Base-by-base conservation (phyloP, 2,888 invertebrate species). In the Cheilosia soror region DNA sequence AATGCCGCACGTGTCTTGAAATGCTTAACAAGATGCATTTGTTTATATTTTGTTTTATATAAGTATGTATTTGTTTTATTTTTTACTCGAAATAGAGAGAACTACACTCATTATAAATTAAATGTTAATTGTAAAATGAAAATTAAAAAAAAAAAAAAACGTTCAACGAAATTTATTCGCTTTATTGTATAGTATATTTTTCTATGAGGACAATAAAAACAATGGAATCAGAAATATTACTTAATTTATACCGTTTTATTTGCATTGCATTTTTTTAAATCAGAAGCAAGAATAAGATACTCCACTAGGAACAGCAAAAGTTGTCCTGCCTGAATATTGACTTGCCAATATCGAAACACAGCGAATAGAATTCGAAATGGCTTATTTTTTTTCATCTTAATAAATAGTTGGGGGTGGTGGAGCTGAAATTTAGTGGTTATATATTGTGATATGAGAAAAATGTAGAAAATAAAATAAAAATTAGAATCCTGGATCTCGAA, bases 1-100 rank as follows among this genome's bases (percentile, higher is more conserved):
- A 77, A 68, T 77, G 82, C 82, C 83, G 68, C 83, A 73, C 62
- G 83, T 83, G 83, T 78, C 83, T 83, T 83, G 78, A 73, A 78
- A 68, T 78, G 66, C 83, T 72, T 72, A 63, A 51, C 80, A 68
- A 73, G 73, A 80, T 73, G 73, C 68, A 75, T 71, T 84, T 80
- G 75, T 55, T 72, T 60, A 25, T 51, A 25, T 51, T 60, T 65
- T 57, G 5, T 27, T 42, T 27, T 55, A 57, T 29, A 15, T 77
- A 29, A 5, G 2, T 62, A 15, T 15, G 44, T 47, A 11, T 47
- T 57, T 33, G n/a, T 53, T 29, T 20, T 42, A 40, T 72, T 53
- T 31, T 77, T 72, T 60, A 72, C 60, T 82, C 66, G 37, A 37
- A 71, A 40, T 65, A 53, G 51, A 42, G 42, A 44, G 4, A 13